A percentile compares a stretch with the other conserved stretches of the same genome.
These are phyloP conservation scores for Micropterix aruncella DNA, from an alignment of 2,888 invertebrate species.

Conservation along the genomic window DNA sequence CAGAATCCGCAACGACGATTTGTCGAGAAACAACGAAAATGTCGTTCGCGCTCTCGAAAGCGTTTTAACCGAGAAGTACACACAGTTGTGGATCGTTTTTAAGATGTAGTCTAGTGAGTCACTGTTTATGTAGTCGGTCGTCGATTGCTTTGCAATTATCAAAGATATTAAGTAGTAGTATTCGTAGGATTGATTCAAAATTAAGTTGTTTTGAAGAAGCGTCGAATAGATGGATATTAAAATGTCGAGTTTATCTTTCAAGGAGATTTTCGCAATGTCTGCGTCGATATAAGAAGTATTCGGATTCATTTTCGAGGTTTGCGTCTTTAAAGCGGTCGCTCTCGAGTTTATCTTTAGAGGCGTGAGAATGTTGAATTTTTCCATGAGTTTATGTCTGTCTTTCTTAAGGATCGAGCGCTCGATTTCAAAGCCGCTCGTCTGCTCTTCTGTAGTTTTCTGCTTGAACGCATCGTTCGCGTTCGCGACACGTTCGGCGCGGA, in stretches of 20 bases:
- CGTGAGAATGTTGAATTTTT: conserved; percentile 30
- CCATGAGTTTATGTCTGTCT: conserved; percentile 31
- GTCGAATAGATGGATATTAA: conserved; percentile 41
- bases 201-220: conserved; percentile 43
- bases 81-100: conserved; percentile 48
- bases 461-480: conserved; percentile 30
- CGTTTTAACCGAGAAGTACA: conserved; percentile 60
- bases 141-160: conserved; percentile 35
- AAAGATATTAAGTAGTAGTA: conserved; percentile 55
- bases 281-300: conserved; percentile 23
- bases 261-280: conserved; percentile 28
- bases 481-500: conserved; percentile 20
- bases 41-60: conserved; percentile 43
- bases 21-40: conserved; percentile 43
- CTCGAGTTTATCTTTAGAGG: conserved; percentile 18
- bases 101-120: conserved; percentile 17
- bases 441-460: conserved; percentile 22
- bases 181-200: conserved; percentile 51
- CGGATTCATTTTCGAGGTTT: conserved; percentile 20
- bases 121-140: conserved; percentile 20
- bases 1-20: conserved; percentile 49
- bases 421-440: conserved; percentile 22
- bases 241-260: conserved; percentile 35
- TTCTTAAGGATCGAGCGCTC: conserved; percentile 31
- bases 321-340: conserved; percentile 25